These are phyloP conservation scores for Neoaliturus tenellus DNA, from an alignment of 2,888 invertebrate species.

Conservation along the genomic window DNA sequence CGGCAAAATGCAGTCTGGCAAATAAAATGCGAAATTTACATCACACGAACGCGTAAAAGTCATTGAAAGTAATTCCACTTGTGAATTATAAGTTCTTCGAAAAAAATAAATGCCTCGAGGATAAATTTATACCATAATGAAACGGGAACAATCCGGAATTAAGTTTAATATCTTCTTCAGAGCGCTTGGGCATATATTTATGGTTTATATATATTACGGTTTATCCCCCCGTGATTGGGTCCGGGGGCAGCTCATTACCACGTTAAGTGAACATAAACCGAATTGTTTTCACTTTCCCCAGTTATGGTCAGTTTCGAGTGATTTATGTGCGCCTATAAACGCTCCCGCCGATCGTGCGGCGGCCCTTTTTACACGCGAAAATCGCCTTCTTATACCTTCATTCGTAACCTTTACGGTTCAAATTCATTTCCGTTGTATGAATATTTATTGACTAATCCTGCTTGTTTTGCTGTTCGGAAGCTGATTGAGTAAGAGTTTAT, in stretches of 20 bases:
- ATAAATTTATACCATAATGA: constrained; percentile 4
- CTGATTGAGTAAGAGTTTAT: background rate
- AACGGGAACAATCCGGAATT: background rate
- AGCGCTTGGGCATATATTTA: background rate
- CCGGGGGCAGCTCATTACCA: constrained; percentile 34
- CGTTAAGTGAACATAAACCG: constrained; percentile 31
- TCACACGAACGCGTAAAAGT: background rate
- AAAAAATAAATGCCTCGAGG: background rate
- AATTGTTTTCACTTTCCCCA: constrained; percentile 39
- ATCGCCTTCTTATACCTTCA: background rate
- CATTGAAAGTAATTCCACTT: background rate
- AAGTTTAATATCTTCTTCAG: background rate
- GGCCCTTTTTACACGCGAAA: constrained; percentile 16
- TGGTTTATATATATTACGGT: background rate
- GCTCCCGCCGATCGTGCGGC: background rate
- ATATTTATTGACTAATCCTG: background rate
- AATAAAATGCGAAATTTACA: background rate
- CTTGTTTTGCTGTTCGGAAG: background rate
- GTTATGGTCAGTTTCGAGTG: constrained; percentile 11
- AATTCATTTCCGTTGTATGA: constrained; percentile 14
- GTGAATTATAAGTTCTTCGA: background rate
- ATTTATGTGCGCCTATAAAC: constrained; percentile 17
- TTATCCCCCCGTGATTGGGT: background rate
- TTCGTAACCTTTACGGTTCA: background rate
- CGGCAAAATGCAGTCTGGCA: no score